These are phyloP conservation scores for Hozukius guyotensis DNA, from an alignment of 2,797 vertebrate genomes.

Conservation along the genomic window DNA sequence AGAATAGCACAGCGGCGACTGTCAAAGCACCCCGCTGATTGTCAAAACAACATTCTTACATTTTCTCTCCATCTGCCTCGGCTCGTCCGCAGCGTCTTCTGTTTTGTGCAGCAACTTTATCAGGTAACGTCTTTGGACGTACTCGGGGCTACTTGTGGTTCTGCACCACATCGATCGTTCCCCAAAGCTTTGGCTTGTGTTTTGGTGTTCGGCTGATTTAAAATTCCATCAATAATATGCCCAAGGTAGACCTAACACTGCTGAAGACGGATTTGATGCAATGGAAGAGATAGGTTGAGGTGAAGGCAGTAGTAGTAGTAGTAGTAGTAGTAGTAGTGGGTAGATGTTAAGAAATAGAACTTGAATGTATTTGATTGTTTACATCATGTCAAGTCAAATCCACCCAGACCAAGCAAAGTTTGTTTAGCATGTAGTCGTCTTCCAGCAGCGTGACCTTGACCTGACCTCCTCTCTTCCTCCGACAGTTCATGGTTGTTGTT, in stretches of 20 bases:
- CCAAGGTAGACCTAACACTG: background rate
- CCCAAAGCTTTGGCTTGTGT: slow-evolving; percentile 13
- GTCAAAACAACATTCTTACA: slow-evolving; percentile 48
- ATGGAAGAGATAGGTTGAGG: background rate
- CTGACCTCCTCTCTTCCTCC: background rate
- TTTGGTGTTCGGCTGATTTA: slow-evolving; percentile 25
- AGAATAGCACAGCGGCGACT: slow-evolving; percentile 32
- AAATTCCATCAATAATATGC: slow-evolving; percentile 18
- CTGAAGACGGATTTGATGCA: background rate
- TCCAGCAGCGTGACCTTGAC: background rate
- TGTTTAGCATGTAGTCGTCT: background rate
- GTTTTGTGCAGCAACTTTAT: slow-evolving; percentile 21
- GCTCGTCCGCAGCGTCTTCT: background rate
- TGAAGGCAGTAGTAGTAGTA: background rate
- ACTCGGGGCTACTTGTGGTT: background rate
- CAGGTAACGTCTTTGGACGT: slow-evolving; percentile 19
- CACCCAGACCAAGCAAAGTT: background rate
- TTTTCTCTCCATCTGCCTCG: slow-evolving; percentile 15
- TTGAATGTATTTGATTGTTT: slow-evolving; percentile 7
- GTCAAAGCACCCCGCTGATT: slow-evolving; percentile 45
- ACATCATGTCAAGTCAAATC: background rate
- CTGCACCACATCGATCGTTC: background rate
- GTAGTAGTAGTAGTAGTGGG: background rate
- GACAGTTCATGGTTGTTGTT: background rate
- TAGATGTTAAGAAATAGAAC: background rate